Conservation (phyloP, 2,113 vertebrate species). For the Paradisaea rubra region DNA sequence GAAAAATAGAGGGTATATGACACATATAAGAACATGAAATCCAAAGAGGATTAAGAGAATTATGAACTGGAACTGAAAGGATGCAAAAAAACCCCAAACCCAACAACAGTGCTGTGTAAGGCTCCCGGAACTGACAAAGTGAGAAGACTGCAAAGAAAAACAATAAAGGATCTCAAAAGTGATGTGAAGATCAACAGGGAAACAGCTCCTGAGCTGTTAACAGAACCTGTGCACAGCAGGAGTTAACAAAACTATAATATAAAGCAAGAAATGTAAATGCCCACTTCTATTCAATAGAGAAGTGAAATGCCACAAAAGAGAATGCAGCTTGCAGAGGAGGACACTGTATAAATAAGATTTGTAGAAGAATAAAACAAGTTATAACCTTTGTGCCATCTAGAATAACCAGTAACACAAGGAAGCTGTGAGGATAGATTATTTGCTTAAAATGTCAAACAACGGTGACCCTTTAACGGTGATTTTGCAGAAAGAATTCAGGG, state of each 20-base stretch:
- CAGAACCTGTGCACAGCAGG: not conserved
- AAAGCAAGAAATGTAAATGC: not conserved
- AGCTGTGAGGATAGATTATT: not conserved
- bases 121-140: not conserved
- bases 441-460: not conserved
- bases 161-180: not conserved
- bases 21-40: slow-evolving; percentile 18
- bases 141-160: not conserved
- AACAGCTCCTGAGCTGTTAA: not conserved
- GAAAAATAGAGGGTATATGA: slow-evolving; percentile 11
- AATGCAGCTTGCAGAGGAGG: not conserved
- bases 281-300: not conserved
- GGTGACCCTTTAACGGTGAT: not conserved
- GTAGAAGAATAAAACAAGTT: not conserved
- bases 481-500: not conserved
- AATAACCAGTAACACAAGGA: not conserved
- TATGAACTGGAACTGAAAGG: not conserved
- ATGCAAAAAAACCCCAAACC: not conserved
- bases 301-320: slow-evolving; percentile 19
- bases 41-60: slow-evolving; percentile 40
- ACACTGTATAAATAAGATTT: not conserved
- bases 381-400: not conserved
- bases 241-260: not conserved
- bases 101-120: not conserved
- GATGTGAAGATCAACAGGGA: not conserved